Conservation (phyloP, 2,888 invertebrate genomes). For the Leptura quadrifasciata region DNA sequence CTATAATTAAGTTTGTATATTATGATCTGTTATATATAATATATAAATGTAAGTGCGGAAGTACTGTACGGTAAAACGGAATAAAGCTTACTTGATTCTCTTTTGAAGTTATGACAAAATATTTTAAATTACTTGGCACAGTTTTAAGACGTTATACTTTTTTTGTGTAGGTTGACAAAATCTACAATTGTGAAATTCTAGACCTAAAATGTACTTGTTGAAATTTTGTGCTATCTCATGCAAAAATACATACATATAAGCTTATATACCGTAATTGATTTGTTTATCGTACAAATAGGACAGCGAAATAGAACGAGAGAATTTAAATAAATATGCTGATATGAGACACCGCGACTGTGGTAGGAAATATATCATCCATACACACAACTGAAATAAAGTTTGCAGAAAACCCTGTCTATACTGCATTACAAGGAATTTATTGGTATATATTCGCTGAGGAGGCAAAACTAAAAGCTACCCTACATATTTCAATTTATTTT, state of each 20-base stretch:
- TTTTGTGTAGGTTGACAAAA: no score
- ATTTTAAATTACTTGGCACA: no score
- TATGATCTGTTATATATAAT: no score
- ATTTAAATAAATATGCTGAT: constrained; percentile 48
- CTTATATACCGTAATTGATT: not conserved
- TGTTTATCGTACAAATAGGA: constrained; percentile 23
- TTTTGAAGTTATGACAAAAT: no score
- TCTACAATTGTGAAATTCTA: no score
- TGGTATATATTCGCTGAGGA: constrained; percentile 38
- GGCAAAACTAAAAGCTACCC: constrained; percentile 15
- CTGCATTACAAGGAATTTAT: constrained; percentile 46
- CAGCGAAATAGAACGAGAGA: constrained; percentile 40
- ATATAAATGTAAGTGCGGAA: no score
- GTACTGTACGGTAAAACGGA: no score
- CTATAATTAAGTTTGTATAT: no score
- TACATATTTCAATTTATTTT: constrained; percentile 9
- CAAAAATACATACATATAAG: not conserved
- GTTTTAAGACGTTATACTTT: no score
- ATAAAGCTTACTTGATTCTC: no score
- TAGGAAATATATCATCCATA: constrained; percentile 45
- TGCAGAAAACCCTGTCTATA: constrained; percentile 46
- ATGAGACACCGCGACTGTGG: constrained; percentile 39
- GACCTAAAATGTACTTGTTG: not conserved
- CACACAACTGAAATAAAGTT: constrained; percentile 48
- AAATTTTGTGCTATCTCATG: not conserved